Conservation (phyloP, 2,113 vertebrate species). For the Heterotis niloticus region DNA sequence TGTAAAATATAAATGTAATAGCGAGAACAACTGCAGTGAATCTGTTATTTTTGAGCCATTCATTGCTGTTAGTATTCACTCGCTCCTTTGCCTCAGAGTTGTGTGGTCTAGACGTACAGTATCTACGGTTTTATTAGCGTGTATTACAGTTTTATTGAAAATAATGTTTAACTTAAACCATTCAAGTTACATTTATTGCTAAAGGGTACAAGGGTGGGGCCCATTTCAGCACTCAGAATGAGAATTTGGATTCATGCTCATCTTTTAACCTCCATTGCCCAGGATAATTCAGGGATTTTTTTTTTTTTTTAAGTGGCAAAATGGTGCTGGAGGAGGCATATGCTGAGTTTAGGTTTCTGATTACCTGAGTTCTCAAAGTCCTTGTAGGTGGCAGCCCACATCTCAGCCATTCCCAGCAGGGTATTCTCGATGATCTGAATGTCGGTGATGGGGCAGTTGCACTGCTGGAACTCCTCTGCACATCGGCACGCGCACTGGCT, state of each 20-base stretch:
- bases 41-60: not conserved
- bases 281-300: no score
- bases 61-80: not conserved
- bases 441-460: conserved; percentile 97
- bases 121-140: no score
- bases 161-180: no score
- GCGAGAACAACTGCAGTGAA: not conserved
- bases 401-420: conserved; percentile 82
- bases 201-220: no score
- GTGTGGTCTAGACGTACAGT: no score
- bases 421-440: conserved; percentile 98
- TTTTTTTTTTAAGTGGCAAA: no score
- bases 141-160: no score
- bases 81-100: not conserved
- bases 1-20: not conserved
- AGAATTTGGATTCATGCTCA: no score
- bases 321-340: no score
- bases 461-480: conserved; percentile 88
- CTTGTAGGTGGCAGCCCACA: conserved; percentile 90
- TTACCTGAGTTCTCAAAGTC: conserved; percentile 98
- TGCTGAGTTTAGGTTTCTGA: not conserved
- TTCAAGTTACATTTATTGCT: no score
- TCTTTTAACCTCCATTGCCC: no score
- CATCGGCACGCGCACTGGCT: conserved; percentile 93
- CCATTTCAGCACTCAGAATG: no score